Evolutionary conservation across 2,888 invertebrate genomes (phyloP).

Genomic region (Mallateleia sp.): DNA sequence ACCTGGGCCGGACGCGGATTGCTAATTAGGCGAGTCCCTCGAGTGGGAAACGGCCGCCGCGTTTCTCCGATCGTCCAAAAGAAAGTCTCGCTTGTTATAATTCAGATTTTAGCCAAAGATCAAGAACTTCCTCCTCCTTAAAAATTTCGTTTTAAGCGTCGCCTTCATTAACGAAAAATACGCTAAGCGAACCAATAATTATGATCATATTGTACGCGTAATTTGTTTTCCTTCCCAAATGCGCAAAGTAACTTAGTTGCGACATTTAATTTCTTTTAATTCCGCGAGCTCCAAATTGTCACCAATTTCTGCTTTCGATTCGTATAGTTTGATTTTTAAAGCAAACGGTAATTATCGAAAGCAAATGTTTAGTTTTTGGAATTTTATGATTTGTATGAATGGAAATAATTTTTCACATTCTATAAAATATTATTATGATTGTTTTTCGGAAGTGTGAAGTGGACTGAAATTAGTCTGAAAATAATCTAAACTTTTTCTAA

Average conservation of each 20-base stretch:
- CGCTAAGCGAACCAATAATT: slow-evolving; percentile 53
- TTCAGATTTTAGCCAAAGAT: slow-evolving; percentile 62
- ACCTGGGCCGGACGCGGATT: slow-evolving; percentile 66
- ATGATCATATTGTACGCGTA: slow-evolving; percentile 44
- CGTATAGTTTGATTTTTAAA: too few relatives aligned
- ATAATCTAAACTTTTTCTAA: too few relatives aligned
- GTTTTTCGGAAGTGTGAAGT: too few relatives aligned
- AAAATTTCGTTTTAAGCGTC: not conserved
- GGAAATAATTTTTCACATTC: too few relatives aligned
- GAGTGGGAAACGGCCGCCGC: slow-evolving; percentile 55
- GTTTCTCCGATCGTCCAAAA: slow-evolving; percentile 57
- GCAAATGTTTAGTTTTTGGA: too few relatives aligned
- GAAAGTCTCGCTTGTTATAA: slow-evolving; percentile 61
- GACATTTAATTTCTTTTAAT: slow-evolving; percentile 44
- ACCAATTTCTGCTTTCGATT: too few relatives aligned
- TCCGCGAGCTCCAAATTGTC: too few relatives aligned
- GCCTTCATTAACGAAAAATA: slow-evolving; percentile 61
- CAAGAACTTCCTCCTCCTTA: slow-evolving; percentile 43
- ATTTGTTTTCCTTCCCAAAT: slow-evolving; percentile 42
- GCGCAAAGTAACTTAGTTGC: slow-evolving; percentile 34
- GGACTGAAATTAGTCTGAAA: too few relatives aligned
- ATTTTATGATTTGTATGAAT: too few relatives aligned
- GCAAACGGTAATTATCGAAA: too few relatives aligned
- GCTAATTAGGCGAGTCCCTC: slow-evolving; percentile 71
- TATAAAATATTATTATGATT: too few relatives aligned